Evolutionary conservation across 2,797 vertebrate species (phyloP).

Genomic region (Todus mexicanus): DNA sequence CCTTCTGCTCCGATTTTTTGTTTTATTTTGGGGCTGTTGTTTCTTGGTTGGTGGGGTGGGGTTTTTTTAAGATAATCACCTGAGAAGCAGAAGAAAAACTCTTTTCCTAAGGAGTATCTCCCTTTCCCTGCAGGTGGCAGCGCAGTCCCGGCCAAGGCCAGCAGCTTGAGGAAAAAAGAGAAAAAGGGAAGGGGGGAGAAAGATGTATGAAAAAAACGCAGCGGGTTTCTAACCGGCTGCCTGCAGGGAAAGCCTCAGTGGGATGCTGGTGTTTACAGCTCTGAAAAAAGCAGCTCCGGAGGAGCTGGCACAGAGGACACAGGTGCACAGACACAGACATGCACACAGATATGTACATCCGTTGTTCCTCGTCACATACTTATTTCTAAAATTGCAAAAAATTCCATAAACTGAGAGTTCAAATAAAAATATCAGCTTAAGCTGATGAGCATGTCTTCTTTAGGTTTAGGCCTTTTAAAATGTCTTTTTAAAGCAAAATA

Average conservation of each 20-base stretch:
- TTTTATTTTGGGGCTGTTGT: fast-evolving
- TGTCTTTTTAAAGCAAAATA: background rate
- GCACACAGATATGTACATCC: fast-evolving
- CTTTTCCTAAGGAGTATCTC: background rate
- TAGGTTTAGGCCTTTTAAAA: background rate
- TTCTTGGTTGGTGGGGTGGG: fast-evolving
- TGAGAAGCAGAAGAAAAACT: no score
- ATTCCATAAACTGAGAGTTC: no score
- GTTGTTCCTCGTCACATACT: background rate
- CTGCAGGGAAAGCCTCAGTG: background rate
- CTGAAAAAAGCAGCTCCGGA: background rate
- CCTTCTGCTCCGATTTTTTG: background rate
- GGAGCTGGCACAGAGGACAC: fast-evolving
- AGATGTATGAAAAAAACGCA: fast-evolving
- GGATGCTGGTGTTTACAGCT: background rate
- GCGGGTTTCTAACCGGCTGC: background rate
- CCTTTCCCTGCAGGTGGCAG: conserved; percentile 18
- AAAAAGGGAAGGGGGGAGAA: fast-evolving
- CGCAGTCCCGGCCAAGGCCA: background rate
- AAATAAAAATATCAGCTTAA: fast-evolving
- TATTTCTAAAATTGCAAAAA: background rate
- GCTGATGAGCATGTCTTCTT: background rate
- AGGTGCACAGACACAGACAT: fast-evolving
- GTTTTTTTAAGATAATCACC: background rate
- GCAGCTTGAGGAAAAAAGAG: fast-evolving